A percentile compares a stretch with the other conserved stretches of the same genome.
These are phyloP conservation scores for Petrophora chlorosata DNA, from an alignment of 2,888 invertebrate genomes.

Conservation along the genomic window DNA sequence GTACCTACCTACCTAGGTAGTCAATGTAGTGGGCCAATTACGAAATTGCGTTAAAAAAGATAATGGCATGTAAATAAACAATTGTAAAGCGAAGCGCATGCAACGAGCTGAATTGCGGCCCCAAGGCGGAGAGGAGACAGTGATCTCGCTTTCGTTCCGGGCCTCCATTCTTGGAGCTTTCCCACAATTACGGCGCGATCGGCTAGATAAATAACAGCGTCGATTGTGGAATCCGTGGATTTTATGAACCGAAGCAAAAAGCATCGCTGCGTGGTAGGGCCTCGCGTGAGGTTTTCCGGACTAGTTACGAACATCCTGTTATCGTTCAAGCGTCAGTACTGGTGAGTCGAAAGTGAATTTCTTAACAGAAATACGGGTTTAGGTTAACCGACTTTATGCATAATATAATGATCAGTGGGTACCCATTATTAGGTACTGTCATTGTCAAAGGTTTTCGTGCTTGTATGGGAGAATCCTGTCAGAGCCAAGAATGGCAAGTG, in stretches of 20 bases:
- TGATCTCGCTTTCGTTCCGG: conserved; percentile 70
- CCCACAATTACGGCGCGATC: conserved; percentile 67
- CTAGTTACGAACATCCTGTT: conserved; percentile 15
- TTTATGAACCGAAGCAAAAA: conserved; percentile 2
- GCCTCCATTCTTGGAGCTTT: conserved; percentile 62
- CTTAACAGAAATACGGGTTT: too few species aligned
- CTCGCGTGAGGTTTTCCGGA: conserved; percentile 10
- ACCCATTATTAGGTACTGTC: too few species aligned
- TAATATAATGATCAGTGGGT: too few species aligned
- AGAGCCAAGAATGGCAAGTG: conserved; percentile 5
- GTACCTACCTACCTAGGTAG: too few species aligned
- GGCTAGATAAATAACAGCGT: conserved; percentile 43
- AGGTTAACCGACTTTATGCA: too few species aligned
- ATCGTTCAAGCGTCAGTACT: background rate
- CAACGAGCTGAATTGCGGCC: conserved; percentile 37
- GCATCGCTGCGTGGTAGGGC: background rate
- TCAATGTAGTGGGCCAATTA: conserved; percentile 1
- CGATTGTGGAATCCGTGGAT: conserved; percentile 19
- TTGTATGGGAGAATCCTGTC: too few species aligned
- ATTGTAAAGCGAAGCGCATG: conserved; percentile 23
- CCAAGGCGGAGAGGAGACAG: conserved; percentile 44
- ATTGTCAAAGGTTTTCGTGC: too few species aligned
- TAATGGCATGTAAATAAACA: conserved; percentile 35
- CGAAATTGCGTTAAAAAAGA: conserved; percentile 2
- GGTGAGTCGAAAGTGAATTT: too few species aligned